A percentile compares a stretch with the other conserved stretches of the same genome.
These are phyloP conservation scores for Calcarius lapponicus DNA, from an alignment of 2,797 vertebrate genomes.

Conservation along the genomic window DNA sequence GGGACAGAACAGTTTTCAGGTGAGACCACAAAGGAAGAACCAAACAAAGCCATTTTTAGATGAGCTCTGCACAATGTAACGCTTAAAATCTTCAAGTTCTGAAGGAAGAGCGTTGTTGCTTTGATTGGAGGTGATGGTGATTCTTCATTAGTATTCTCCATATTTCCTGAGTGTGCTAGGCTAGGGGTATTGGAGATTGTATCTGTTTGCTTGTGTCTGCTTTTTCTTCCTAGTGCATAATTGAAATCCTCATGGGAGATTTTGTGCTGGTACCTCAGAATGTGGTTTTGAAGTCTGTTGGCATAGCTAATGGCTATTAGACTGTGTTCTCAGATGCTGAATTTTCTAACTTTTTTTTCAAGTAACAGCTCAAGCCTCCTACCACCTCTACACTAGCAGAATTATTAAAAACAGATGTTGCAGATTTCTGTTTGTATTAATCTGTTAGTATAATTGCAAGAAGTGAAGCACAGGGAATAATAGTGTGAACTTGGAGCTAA, in stretches of 20 bases:
- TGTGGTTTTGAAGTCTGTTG: conserved; percentile 61
- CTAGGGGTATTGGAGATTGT: conserved; percentile 32
- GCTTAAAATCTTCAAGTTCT: conserved; percentile 10
- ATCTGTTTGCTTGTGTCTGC: conserved; percentile 60
- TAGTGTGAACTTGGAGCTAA: conserved; percentile 21
- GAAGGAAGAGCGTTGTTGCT: neutral
- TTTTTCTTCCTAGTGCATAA: conserved; percentile 58
- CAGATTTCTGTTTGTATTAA: conserved; percentile 49
- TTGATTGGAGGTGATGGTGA: conserved; percentile 45
- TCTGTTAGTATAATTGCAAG: conserved; percentile 42
- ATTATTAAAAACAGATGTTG: conserved; percentile 62
- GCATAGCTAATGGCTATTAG: conserved; percentile 55
- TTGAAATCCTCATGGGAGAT: conserved; percentile 61
- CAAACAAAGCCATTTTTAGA: conserved; percentile 51
- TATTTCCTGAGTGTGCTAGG: neutral
- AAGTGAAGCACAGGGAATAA: neutral
- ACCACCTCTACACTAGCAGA: conserved; percentile 4
- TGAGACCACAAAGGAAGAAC: conserved; percentile 54
- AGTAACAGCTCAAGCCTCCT: conserved; percentile 1
- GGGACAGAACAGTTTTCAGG: conserved; percentile 34
- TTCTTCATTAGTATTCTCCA: conserved; percentile 52
- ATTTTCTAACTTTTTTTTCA: conserved; percentile 17
- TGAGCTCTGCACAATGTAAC: conserved; percentile 5
- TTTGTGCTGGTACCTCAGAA: conserved; percentile 40
- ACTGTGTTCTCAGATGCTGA: conserved; percentile 39